Base-by-base conservation (phyloP, 2,113 vertebrate species). In the Atlantisia rogersi region DNA sequence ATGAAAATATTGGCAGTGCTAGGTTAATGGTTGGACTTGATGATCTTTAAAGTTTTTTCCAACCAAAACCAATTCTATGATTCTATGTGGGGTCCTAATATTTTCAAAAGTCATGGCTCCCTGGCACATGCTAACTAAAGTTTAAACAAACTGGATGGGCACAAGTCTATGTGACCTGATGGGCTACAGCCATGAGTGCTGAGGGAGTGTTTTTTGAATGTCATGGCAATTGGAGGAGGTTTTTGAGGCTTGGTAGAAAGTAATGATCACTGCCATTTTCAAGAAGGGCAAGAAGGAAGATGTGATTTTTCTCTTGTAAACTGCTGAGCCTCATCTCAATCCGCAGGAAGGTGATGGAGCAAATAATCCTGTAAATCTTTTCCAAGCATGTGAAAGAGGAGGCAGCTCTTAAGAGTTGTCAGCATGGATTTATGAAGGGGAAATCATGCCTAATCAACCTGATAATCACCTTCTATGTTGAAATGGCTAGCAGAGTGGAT, bases 401-500 rank as follows among this genome's bases (percentile, higher is more conserved):
- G 0, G 5, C 3, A 2, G 62, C 46, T 39, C 52, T 71, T 79
- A 46, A 28, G 53, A 58, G 28, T 62, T 76, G 65, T 84, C 65
- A 88, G 20, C 29, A 39, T 17, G 15, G 37, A 92, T 82, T 88
- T 94, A 86, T 63, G 80, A 71, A 71, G 31, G 20, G 18, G 31
- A 88, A 88, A 78, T 60, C 31, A 53, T 87, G 44, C 15, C 37
- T 88, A 59, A 85, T 85, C 75, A 79, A 48, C 20, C 56, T 95
- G 35, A 82, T 90, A 84, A 90, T 89, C 53, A 64, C 24, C 21
- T 79, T 58, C 62, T 70, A 20, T 75, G 37, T 59, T 50, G 24
- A 90, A 75, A 78, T 29, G 17, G 4, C 22, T 78, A 37, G 6
- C 32, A 78, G 55, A 16, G n/a, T 58, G 12, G 44, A 35, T 58